phyloP scores from a whole-genome alignment of 1,140 invertebrate genomes.

The Platorchestia sp. region DNA sequence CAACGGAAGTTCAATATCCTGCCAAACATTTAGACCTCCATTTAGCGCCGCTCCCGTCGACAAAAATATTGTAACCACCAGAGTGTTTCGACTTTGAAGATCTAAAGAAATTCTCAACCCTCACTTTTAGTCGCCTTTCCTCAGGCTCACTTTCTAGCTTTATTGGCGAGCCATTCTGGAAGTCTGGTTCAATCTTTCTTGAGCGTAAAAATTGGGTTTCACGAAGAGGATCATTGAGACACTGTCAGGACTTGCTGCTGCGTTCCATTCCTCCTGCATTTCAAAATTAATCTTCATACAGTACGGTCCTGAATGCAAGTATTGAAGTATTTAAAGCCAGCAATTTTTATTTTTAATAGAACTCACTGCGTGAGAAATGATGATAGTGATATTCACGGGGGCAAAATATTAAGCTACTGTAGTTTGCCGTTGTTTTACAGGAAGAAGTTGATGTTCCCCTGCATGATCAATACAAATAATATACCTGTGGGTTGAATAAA shows the following conservation, averaged over 20 bases:
- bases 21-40: background rate
- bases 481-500: no score
- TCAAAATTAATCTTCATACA: no score
- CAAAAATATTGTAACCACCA: background rate
- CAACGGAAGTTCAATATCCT: background rate
- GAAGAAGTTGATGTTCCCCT: no score
- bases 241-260: background rate
- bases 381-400: no score
- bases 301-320: no score
- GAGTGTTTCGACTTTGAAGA: background rate
- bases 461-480: no score
- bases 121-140: background rate
- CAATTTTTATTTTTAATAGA: no score
- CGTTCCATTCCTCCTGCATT: no score
- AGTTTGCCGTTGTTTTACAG: no score
- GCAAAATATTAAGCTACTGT: no score
- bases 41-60: background rate
- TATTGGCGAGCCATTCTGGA: background rate
- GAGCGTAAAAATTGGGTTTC: background rate
- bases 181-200: background rate
- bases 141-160: background rate
- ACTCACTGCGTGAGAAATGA: no score
- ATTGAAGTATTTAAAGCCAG: no score
- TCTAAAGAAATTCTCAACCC: background rate
- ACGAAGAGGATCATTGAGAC: background rate